These are phyloP conservation scores for Pongo pygmaeus DNA, from an alignment of 2,113 vertebrate species.

Conservation along the genomic window DNA sequence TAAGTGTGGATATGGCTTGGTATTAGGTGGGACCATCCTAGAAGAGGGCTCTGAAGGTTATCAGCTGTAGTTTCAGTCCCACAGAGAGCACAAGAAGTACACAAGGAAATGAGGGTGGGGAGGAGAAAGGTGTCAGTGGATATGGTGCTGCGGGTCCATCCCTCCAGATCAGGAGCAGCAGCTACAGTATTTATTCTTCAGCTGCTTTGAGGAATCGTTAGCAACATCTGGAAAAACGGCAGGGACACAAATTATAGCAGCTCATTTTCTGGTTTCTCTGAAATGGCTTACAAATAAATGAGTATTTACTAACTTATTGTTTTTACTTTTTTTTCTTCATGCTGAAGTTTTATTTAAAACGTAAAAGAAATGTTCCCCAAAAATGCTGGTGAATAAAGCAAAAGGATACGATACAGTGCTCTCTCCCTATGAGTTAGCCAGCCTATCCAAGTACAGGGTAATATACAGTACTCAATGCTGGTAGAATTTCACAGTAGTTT, in stretches of 20 bases:
- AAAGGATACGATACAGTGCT: too few species aligned
- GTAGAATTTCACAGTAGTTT: too few species aligned
- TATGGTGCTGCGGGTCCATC: neutral
- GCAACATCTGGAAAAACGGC: neutral
- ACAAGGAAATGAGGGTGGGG: neutral
- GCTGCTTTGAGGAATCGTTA: neutral
- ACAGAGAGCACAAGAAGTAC: neutral
- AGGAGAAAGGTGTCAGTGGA: neutral
- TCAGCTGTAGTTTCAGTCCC: neutral
- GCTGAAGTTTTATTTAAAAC: too few species aligned
- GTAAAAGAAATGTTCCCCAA: too few species aligned
- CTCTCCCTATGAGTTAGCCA: too few species aligned
- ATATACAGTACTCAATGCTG: too few species aligned
- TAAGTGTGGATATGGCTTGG: neutral
- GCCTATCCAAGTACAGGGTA: too few species aligned
- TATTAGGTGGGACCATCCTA: neutral
- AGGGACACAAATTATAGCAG: neutral
- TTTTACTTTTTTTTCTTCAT: neutral
- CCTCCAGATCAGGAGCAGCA: neutral
- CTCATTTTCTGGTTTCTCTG: neutral
- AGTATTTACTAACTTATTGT: neutral
- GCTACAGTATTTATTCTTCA: neutral
- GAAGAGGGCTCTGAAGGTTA: neutral
- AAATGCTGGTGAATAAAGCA: too few species aligned
- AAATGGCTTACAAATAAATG: neutral